Base-by-base conservation (phyloP, 2,888 invertebrate species). In the Candidula unifasciata region DNA sequence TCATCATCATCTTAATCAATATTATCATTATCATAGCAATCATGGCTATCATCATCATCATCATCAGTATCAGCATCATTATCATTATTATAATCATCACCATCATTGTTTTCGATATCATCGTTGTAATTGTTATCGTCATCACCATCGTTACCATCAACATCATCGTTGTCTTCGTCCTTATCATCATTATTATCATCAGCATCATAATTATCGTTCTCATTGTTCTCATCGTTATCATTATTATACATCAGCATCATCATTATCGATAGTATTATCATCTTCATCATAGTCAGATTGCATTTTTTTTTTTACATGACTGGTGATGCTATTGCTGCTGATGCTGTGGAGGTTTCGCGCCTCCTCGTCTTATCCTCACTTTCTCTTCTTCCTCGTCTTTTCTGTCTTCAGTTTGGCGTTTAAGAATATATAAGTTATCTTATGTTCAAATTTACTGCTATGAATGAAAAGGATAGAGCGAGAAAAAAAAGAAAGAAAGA, bases 151-250 rank as follows among this genome's bases (percentile, higher is more conserved):
- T 60, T 18, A 60, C 18, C 60, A 60, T 60, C 60, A 60, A 3
- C 60, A 60, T n/a, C 60, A 60, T n/a, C 60, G n/a, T n/a, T 18
- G 18, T 60, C 76, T 37, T 76, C 76, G 37, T 76, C 44, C 6
- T 35, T 16, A 44, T 76, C 76, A 52, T 52, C 44, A 76, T 76
- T n/a, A 76, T 27, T n/a, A 76, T 37, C 52, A 76, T 37, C 52
- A 76, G 44, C 52, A 76, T 76, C 52, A 76, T 76, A 8, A 37
- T 76, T n/a, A 37, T 76, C 52, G 37, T 76, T n/a, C 44, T n/a
- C 60, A 60, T n/a, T 18, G 18, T n/a, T 18, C 5, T n/a, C 60
- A 60, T n/a, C 60, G 18, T n/a, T 18, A 60, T 60, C 60, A 60
- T 60, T 18, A 16, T 16, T 3, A 10, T 18, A 60, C 18, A 73